Percentiles rank a stretch among this genome's conserved stretches.
Evolutionary conservation across 2,888 invertebrate genomes (phyloP).

Genomic region (Apamea anceps): DNA sequence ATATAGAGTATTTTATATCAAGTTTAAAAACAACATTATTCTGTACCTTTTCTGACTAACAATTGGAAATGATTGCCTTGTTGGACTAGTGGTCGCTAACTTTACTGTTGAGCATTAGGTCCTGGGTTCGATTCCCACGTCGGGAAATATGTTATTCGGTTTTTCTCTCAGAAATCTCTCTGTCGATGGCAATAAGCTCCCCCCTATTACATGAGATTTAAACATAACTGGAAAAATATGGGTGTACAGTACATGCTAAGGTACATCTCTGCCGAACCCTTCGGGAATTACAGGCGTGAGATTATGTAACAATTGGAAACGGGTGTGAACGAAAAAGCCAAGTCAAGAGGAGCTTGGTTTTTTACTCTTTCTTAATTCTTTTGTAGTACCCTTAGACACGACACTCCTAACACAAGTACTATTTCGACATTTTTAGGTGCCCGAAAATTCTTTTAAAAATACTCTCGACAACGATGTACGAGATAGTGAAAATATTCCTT

Average conservation of each 20-base stretch:
- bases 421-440: constrained; percentile 42
- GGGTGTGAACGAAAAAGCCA: constrained; percentile 42
- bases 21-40: not conserved
- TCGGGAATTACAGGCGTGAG: not conserved
- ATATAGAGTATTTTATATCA: not conserved
- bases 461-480: constrained; percentile 8
- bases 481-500: constrained; percentile 26
- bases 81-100: not conserved
- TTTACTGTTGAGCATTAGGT: no score
- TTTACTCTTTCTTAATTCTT: constrained; percentile 51
- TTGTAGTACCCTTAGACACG: constrained; percentile 37
- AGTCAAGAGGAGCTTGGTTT: constrained; percentile 40
- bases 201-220: not conserved
- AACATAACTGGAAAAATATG: not conserved
- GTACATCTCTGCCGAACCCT: not conserved
- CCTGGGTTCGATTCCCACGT: not conserved
- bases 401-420: constrained; percentile 39
- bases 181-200: not conserved
- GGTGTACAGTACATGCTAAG: not conserved
- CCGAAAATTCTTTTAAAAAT: constrained; percentile 36
- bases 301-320: constrained; percentile 23
- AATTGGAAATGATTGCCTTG: constrained; percentile 12
- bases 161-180: not conserved
- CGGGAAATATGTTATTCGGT: not conserved
- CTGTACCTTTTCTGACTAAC: constrained; percentile 1